Percentiles rank a stretch among this genome's conserved stretches.
Conservation (phyloP, 2,797 vertebrate species). For the Helicolenus hilgendorfi region DNA sequence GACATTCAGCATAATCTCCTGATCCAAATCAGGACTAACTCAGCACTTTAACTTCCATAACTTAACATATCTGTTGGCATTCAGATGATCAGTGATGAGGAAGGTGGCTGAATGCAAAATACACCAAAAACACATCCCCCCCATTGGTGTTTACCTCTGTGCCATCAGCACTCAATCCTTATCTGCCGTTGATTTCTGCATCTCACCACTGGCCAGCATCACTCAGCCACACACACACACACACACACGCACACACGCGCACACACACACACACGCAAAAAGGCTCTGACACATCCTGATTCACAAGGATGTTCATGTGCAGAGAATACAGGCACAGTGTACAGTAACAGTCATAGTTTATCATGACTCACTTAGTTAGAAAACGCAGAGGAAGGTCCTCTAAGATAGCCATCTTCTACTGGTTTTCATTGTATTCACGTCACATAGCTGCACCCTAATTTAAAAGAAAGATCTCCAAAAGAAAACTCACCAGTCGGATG, state of each 20-base stretch:
- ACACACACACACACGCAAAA: neutral
- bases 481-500: slow-evolving; percentile 85
- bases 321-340: neutral
- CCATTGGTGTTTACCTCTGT: slow-evolving; percentile 44
- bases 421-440: neutral
- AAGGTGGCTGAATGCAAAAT: neutral
- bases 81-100: neutral
- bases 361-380: slow-evolving; percentile 35
- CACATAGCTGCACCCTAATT: slow-evolving; percentile 17
- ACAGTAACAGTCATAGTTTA: neutral
- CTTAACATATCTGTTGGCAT: slow-evolving; percentile 8
- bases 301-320: slow-evolving; percentile 8
- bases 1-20: neutral
- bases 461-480: neutral
- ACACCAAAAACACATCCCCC: neutral
- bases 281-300: slow-evolving; percentile 32
- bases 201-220: slow-evolving; percentile 54
- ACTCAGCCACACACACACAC: slow-evolving; percentile 20
- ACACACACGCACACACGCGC: neutral
- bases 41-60: slow-evolving; percentile 41
- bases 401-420: neutral
- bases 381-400: slow-evolving; percentile 12
- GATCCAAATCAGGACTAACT: neutral
- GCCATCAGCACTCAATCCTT: slow-evolving; percentile 61
- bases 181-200: slow-evolving; percentile 67